phyloP scores from a whole-genome alignment of 2,888 invertebrate genomes.

The Lordiphosa andalusiaca region DNA sequence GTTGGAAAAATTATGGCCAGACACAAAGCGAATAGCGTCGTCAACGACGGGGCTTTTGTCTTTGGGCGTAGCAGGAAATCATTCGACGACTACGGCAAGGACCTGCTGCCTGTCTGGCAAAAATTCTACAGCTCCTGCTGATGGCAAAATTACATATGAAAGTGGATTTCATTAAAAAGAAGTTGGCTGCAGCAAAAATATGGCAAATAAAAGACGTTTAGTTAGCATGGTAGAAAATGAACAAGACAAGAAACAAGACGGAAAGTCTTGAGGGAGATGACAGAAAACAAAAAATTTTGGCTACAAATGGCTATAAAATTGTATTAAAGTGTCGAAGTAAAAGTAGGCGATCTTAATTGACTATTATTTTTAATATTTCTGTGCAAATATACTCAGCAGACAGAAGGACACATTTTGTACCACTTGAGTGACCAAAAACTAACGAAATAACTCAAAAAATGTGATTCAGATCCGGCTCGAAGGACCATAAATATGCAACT shows the following conservation, averaged over 20 bases:
- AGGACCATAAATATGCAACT: too few species aligned
- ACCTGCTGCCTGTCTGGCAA: conserved; percentile 24
- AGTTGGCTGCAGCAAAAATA: conserved; percentile 48
- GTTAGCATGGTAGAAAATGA: conserved; percentile 10
- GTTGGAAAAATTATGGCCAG: conserved; percentile 69
- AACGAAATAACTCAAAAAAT: too few species aligned
- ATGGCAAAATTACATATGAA: conserved; percentile 71
- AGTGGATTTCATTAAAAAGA: conserved; percentile 71
- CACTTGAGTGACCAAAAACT: too few species aligned
- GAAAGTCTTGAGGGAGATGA: conserved; percentile 2
- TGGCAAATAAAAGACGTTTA: conserved; percentile 46
- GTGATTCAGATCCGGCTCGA: too few species aligned
- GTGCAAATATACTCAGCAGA: too few species aligned
- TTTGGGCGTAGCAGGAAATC: conserved; percentile 62
- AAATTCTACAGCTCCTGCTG: conserved; percentile 28
- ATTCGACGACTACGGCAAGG: conserved; percentile 50
- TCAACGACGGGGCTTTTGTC: conserved; percentile 60
- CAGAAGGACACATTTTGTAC: too few species aligned
- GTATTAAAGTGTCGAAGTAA: too few species aligned
- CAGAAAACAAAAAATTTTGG: background rate
- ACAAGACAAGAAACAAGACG: background rate
- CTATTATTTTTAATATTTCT: too few species aligned
- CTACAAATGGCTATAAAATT: background rate
- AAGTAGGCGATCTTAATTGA: too few species aligned
- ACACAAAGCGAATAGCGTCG: conserved; percentile 66